Evolutionary conservation across 2,888 invertebrate genomes (phyloP).

Genomic region (Epistrophe grossulariae): DNA sequence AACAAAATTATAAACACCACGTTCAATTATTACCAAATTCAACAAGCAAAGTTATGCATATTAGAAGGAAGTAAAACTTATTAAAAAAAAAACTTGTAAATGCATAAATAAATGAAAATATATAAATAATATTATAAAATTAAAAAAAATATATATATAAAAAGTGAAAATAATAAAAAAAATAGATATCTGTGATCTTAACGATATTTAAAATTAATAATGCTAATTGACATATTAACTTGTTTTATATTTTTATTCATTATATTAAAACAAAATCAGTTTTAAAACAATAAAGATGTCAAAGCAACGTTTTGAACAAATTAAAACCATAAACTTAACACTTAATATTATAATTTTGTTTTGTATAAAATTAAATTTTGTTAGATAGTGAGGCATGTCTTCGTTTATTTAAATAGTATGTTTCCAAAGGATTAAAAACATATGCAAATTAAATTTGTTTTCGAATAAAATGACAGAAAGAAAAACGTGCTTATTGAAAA

Average conservation of each 20-base stretch:
- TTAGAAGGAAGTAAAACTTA: constrained; percentile 63
- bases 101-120: constrained; percentile 59
- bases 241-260: constrained; percentile 62
- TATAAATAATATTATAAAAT: constrained; percentile 56
- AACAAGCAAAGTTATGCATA: constrained; percentile 73
- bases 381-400: constrained; percentile 55
- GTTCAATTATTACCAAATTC: constrained; percentile 76
- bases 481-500: neutral
- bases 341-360: constrained; percentile 52
- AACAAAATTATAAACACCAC: constrained; percentile 50
- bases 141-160: constrained; percentile 65
- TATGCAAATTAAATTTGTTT: constrained; percentile 16
- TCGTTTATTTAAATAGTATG: constrained; percentile 11
- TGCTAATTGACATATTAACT: constrained; percentile 57
- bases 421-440: neutral
- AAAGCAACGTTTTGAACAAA: constrained; percentile 55
- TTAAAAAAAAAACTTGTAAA: constrained; percentile 54
- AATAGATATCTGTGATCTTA: constrained; percentile 84
- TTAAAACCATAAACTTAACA: constrained; percentile 46
- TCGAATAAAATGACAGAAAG: constrained; percentile 13
- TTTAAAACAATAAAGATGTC: constrained; percentile 51
- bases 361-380: constrained; percentile 45
- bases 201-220: constrained; percentile 82
- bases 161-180: constrained; percentile 59
- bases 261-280: constrained; percentile 37